phyloP scores from a whole-genome alignment of 2,888 invertebrate species.

The Tinea trinotella region DNA sequence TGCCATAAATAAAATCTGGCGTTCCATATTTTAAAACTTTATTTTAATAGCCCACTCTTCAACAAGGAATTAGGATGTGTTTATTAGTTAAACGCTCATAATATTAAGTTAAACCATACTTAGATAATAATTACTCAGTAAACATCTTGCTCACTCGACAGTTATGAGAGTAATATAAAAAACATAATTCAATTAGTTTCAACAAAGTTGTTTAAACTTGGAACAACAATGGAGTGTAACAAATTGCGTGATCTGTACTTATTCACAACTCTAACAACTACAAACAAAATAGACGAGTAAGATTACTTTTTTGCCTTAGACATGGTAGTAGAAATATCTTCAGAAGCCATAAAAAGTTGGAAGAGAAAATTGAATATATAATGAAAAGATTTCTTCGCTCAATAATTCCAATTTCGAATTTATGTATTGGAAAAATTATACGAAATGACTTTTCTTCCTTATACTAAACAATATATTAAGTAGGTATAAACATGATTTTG shows the following conservation, averaged over 20 bases:
- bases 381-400: constrained; percentile 20
- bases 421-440: constrained; percentile 51
- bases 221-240: constrained; percentile 1
- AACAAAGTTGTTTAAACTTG: neutral
- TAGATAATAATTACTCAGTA: neutral
- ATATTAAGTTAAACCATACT: constrained; percentile 28
- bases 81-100: constrained; percentile 61
- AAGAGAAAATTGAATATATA: constrained; percentile 21
- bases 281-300: neutral
- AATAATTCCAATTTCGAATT: constrained; percentile 29
- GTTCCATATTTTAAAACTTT: constrained; percentile 67
- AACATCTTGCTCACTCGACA: neutral
- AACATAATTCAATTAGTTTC: neutral
- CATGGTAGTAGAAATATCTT: constrained; percentile 12
- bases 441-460: constrained; percentile 40
- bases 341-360: constrained; percentile 20
- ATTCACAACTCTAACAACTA: constrained; percentile 2
- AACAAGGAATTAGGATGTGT: constrained; percentile 68
- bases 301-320: constrained; percentile 1
- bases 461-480: neutral
- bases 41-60: constrained; percentile 68
- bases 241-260: constrained; percentile 4
- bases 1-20: constrained; percentile 64
- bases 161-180: neutral
- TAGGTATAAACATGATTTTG: neutral